phyloP scores from a whole-genome alignment of 1,140 invertebrate genomes.

The Lysiphlebus fabarum region DNA sequence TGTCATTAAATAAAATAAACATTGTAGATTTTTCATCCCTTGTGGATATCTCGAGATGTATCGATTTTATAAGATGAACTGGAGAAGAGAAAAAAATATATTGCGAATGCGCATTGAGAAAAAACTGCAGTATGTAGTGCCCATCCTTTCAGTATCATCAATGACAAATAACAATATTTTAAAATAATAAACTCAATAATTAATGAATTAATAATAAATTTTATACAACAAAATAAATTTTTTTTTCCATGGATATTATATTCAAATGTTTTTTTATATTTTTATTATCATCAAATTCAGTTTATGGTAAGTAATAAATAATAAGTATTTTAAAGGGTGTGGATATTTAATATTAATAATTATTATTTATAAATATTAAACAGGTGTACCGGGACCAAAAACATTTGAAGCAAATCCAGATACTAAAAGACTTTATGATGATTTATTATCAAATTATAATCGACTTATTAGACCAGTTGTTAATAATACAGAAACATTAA shows the following conservation, averaged over 20 bases:
- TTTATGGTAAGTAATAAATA: neutral
- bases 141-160: neutral
- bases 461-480: conserved; percentile 90
- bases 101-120: neutral
- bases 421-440: conserved; percentile 87
- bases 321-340: neutral
- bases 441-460: conserved; percentile 93
- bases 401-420: conserved; percentile 80
- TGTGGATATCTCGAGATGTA: too few relatives aligned
- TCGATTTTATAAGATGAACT: too few relatives aligned
- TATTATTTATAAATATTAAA: conserved; percentile 1
- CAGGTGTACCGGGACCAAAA: conserved; percentile 37
- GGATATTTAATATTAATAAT: neutral
- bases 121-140: conserved; percentile 8
- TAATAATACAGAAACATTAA: conserved; percentile 91
- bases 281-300: neutral
- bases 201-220: neutral
- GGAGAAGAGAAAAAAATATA: too few relatives aligned
- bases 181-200: neutral
- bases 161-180: neutral
- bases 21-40: too few relatives aligned
- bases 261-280: neutral
- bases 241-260: neutral
- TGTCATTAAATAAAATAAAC: too few relatives aligned
- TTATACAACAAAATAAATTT: neutral